Evolutionary conservation across 1,140 invertebrate genomes (phyloP).

Genomic region (Zaprionus ghesquierei): DNA sequence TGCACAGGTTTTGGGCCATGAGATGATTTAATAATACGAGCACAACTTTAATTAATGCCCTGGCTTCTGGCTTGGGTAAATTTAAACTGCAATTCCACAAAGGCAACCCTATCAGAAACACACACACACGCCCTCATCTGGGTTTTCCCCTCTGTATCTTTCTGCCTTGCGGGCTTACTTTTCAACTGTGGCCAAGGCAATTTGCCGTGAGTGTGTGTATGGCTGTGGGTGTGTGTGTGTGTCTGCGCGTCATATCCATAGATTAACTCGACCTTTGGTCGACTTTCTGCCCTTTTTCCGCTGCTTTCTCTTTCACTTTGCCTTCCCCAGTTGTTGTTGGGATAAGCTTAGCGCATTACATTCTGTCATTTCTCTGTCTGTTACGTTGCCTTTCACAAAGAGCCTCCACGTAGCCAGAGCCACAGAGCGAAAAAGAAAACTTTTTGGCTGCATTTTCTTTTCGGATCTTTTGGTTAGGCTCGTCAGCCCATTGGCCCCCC

Average conservation of each 20-base stretch:
- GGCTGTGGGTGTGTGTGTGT: neutral
- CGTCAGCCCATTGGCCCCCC: neutral
- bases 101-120: neutral
- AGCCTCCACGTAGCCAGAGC: constrained; percentile 20
- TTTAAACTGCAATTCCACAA: constrained; percentile 16
- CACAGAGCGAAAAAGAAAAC: constrained; percentile 9
- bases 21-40: constrained; percentile 16
- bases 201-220: constrained; percentile 4
- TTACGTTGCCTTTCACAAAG: constrained; percentile 18
- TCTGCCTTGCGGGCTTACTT: constrained; percentile 4
- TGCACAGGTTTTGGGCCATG: neutral
- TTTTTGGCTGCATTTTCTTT: constrained; percentile 15
- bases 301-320: neutral
- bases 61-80: neutral
- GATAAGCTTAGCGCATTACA: constrained; percentile 29
- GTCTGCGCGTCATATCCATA: constrained; percentile 13
- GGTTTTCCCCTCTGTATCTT: neutral
- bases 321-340: neutral
- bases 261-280: constrained; percentile 68
- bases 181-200: constrained; percentile 18
- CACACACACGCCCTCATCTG: neutral
- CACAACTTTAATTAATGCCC: constrained; percentile 26
- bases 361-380: constrained; percentile 33
- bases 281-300: constrained; percentile 24
- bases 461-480: constrained; percentile 1